Evolutionary conservation across 53 echinoderm and acorn worm genomes (phyloP).

Genomic region (Antedon mediterranea): DNA sequence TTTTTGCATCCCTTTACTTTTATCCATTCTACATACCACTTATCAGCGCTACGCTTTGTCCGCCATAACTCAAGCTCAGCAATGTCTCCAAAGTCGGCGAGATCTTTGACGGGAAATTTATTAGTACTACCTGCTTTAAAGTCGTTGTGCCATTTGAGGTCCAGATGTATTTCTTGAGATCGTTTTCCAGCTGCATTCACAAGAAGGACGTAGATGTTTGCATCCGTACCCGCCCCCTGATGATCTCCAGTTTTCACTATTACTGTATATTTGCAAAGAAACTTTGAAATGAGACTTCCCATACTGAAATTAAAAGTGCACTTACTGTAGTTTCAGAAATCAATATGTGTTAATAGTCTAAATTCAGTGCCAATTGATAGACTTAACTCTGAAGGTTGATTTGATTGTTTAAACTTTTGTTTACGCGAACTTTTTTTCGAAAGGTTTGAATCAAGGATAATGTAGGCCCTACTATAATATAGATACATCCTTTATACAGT

Average conservation of each 20-base stretch:
- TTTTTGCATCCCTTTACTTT: conserved; percentile 20
- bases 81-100: conserved; percentile 44
- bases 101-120: conserved; percentile 13
- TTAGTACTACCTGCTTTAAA: conserved; percentile 23
- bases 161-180: conserved; percentile 17
- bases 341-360: too few species aligned
- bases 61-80: conserved; percentile 58
- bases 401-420: too few species aligned
- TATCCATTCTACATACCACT: conserved; percentile 67
- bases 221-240: conserved; percentile 27
- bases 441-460: too few species aligned
- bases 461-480: too few species aligned
- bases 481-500: too few species aligned
- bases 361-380: too few species aligned
- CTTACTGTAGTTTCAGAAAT: too few species aligned
- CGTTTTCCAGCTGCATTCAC: conserved; percentile 9
- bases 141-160: conserved; percentile 21
- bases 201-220: conserved; percentile 34
- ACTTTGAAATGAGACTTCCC: too few species aligned
- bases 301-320: too few species aligned
- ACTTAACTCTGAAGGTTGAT: too few species aligned
- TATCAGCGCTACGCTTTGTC: conserved; percentile 32
- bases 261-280: conserved; percentile 13
- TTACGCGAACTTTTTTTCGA: too few species aligned
- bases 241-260: conserved; percentile 38